Evolutionary conservation across 1,140 invertebrate species (phyloP), one percentile per base, ranked within the genome.

Genomic region (Papilio polyxenes): DNA sequence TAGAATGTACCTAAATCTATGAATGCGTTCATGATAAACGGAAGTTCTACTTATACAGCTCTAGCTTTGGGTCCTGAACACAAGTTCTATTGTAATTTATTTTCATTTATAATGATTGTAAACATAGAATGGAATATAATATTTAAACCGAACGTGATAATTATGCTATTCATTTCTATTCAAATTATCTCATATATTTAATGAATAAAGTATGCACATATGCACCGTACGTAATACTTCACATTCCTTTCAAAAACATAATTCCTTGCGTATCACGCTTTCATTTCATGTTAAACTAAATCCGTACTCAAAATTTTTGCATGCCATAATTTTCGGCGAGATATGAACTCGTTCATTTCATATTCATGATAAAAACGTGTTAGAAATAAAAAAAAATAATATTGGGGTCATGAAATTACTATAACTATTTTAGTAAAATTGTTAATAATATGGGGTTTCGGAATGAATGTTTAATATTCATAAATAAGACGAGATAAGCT

Each of bases 161-260:
- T 31, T 31, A 31, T 1, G 59, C 59, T 23, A 62, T 62, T 62
- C n/a, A 62, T 62, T 5, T 1, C 59, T 62, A 23, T 62, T 62
- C 59, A 62, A 62, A 15, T 62, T 62, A 62, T 20, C 59, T 62
- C 59, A 62, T 62, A 62, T 20, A 62, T 62, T 62, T 62, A 23
- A 62, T 62, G 59, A 62, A 62, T 62, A 23, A 8, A 4, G 2
- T 62, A 62, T 20, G n/a, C 59, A 17, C 53, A 56, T 62, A 62
- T 20, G 20, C 59, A 9, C 17, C 15, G 53, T 56, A 17, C 53
- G n/a, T 17, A 17, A 20, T 62, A 62, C 59, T 62, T 62, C 59
- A 62, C 59, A n/a, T 59, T 62, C 59, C 59, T 72, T 72, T 72
- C 65, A 72, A 72, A 72, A 72, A 72, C 31, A 37, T 72, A 72